These are phyloP conservation scores for Andrena minutula DNA, from an alignment of 2,888 invertebrate species.

Conservation along the genomic window DNA sequence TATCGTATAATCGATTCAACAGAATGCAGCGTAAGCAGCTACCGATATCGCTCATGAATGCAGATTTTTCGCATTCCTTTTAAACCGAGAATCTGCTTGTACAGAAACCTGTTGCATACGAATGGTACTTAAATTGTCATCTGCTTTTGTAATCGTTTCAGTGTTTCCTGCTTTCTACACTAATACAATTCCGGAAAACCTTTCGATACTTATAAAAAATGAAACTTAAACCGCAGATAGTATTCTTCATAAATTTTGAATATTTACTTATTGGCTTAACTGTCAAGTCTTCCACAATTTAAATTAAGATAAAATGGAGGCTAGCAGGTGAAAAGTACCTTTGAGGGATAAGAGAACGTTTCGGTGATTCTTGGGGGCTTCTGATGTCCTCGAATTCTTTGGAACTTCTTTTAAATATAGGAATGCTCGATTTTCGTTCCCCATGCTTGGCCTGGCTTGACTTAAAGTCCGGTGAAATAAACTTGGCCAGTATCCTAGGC, in stretches of 20 bases:
- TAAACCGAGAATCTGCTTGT: not conserved
- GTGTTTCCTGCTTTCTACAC: not conserved
- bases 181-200: not conserved
- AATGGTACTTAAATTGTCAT: not conserved
- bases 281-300: not conserved
- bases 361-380: constrained; percentile 81
- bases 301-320: too few species aligned
- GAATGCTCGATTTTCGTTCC: constrained; percentile 82
- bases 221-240: not conserved
- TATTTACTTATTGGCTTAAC: not conserved
- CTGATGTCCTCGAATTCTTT: constrained; percentile 83
- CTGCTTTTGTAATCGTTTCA: not conserved
- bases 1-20: not conserved
- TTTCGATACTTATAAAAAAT: not conserved
- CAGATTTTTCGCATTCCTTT: constrained; percentile 5
- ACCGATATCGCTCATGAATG: not conserved
- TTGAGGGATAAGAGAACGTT: constrained; percentile 83
- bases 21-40: constrained; percentile 10
- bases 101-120: not conserved
- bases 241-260: not conserved
- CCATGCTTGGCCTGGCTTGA: constrained; percentile 71
- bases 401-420: constrained; percentile 80
- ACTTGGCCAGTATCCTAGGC: constrained; percentile 76
- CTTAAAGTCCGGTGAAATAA: constrained; percentile 66
- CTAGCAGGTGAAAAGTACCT: constrained; percentile 70